A percentile compares a stretch with the other conserved stretches of the same genome.
Evolutionary conservation across 2,888 invertebrate species (phyloP).

Genomic region (Drosophila crucigera): DNA sequence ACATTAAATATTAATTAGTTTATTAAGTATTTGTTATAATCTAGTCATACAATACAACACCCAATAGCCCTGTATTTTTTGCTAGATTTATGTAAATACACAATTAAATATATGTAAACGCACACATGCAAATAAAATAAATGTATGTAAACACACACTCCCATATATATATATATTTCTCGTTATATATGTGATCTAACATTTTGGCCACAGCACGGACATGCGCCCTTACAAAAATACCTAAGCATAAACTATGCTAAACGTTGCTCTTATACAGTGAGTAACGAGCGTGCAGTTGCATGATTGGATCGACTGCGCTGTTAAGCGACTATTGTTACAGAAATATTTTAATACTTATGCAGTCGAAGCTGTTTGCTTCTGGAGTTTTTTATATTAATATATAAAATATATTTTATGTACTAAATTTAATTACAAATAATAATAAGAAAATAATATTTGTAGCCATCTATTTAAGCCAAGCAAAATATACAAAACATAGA

Average conservation of each 20-base stretch:
- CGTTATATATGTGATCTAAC: constrained; percentile 11
- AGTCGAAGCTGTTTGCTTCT: not conserved
- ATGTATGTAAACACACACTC: constrained; percentile 4
- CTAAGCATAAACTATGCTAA: not conserved
- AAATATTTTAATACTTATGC: not conserved
- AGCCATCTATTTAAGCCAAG: not conserved
- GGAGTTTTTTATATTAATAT: not conserved
- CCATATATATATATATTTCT: not conserved
- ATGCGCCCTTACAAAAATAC: constrained; percentile 27
- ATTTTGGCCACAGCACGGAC: constrained; percentile 34
- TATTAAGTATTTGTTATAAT: not conserved
- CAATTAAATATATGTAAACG: constrained; percentile 3
- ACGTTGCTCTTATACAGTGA: constrained; percentile 2
- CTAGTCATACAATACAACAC: not conserved
- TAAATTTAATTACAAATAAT: not conserved
- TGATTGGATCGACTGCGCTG: not conserved
- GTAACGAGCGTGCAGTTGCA: not conserved
- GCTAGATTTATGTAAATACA: constrained; percentile 8
- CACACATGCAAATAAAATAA: not conserved
- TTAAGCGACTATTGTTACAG: not conserved
- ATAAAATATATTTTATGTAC: not conserved
- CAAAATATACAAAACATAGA: not conserved
- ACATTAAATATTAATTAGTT: not conserved
- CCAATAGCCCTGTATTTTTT: constrained; percentile 10
- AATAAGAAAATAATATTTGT: not conserved